phyloP scores from a whole-genome alignment of 92 coral and sea anemone genomes.

The Phymanthus crucifer region DNA sequence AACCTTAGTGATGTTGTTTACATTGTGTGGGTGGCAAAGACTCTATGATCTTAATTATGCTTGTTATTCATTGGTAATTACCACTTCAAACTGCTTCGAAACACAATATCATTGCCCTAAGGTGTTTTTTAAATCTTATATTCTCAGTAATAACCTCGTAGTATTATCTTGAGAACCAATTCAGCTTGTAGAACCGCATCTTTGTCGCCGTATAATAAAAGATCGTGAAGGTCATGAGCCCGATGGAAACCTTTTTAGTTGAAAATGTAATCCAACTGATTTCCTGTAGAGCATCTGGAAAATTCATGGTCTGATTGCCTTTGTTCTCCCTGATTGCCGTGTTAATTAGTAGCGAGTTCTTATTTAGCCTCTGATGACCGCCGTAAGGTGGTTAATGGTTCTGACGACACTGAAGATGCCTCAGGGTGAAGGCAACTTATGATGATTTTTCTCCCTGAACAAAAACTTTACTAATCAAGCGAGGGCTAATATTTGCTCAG shows the following conservation, averaged over 20 bases:
- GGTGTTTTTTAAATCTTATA: neutral
- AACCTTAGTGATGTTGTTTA: conserved; percentile 2
- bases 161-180: neutral
- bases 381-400: neutral
- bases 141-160: neutral
- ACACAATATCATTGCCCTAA: neutral
- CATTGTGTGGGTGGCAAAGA: neutral
- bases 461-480: too few species aligned
- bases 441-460: neutral
- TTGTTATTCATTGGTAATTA: conserved; percentile 1
- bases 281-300: neutral
- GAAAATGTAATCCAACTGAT: neutral
- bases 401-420: conserved; percentile 1
- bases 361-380: neutral
- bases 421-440: neutral
- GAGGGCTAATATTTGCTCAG: too few species aligned
- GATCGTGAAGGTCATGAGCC: neutral
- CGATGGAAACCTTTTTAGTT: neutral
- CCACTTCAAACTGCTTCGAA: neutral
- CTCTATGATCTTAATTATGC: neutral
- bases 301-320: neutral
- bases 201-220: too few species aligned
- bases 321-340: neutral
- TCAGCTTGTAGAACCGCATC: neutral
- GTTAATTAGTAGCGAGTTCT: conserved; percentile 6